These are phyloP conservation scores for Magallana nippona DNA, from an alignment of 2,888 invertebrate species.

Conservation along the genomic window DNA sequence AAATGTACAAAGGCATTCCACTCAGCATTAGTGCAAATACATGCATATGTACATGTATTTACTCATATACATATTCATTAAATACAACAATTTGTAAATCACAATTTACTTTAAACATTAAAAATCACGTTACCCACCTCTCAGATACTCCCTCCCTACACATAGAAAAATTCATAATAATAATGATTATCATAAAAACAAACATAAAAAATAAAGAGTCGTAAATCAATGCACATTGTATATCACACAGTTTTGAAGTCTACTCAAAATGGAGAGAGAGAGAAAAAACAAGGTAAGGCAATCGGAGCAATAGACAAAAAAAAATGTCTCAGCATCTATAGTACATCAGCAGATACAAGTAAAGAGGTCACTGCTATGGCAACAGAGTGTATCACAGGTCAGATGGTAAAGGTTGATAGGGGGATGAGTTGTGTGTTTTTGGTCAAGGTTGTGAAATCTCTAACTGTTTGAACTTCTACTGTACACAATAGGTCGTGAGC, in stretches of 20 bases:
- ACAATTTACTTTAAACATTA: no score
- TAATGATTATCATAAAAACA: not conserved
- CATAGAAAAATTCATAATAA: not conserved
- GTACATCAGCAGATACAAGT: not conserved
- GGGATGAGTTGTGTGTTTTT: not conserved
- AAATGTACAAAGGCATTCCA: no score
- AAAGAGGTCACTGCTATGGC: slow-evolving; percentile 19
- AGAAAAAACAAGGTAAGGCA: not conserved
- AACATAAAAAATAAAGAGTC: not conserved
- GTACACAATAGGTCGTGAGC: slow-evolving; percentile 44
- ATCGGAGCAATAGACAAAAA: not conserved
- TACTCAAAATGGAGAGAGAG: not conserved
- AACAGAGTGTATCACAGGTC: slow-evolving; percentile 22
- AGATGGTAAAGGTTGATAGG: slow-evolving; percentile 8
- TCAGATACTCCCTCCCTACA: no score
- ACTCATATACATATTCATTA: not conserved
- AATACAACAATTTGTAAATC: slow-evolving; percentile 1
- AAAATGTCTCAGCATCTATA: not conserved
- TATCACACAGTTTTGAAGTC: no score
- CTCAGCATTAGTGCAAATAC: not conserved
- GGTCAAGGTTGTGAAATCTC: slow-evolving; percentile 34
- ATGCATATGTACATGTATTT: not conserved
- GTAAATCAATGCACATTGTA: not conserved
- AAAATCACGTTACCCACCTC: not conserved
- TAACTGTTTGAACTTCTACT: slow-evolving; percentile 47